These are phyloP conservation scores for Coenonympha glycerion DNA, from an alignment of 2,888 invertebrate species.

Conservation along the genomic window DNA sequence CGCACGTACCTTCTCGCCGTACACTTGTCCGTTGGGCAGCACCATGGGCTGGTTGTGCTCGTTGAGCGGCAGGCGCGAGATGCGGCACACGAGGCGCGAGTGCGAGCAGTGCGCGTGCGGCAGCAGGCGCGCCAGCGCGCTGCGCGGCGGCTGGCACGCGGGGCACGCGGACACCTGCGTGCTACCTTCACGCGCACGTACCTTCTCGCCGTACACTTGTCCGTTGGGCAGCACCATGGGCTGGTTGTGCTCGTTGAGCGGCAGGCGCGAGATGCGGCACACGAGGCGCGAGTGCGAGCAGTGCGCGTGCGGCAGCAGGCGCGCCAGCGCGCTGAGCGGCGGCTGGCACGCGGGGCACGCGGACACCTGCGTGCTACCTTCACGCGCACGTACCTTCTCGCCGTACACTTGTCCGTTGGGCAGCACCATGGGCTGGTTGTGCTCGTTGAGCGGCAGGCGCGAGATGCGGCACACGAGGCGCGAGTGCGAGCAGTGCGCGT, in stretches of 20 bases:
- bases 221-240: conserved; percentile 99
- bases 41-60: conserved; percentile 99
- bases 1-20: conserved; percentile 89
- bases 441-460: conserved; percentile 94
- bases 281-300: conserved; percentile 96
- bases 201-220: conserved; percentile 95
- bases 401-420: conserved; percentile 86
- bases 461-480: conserved; percentile 94
- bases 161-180: conserved; percentile 91
- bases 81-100: conserved; percentile 93
- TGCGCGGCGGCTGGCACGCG: conserved; percentile 92
- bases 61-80: conserved; percentile 93
- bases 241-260: conserved; percentile 97
- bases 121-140: conserved; percentile 87
- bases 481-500: conserved; percentile 97
- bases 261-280: conserved; percentile 91
- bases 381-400: neutral
- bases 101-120: conserved; percentile 98
- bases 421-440: conserved; percentile 98
- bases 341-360: conserved; percentile 96
- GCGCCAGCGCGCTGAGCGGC: conserved; percentile 90
- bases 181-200: conserved; percentile 60
- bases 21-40: conserved; percentile 98
- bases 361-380: conserved; percentile 80
- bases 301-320: conserved; percentile 93